phyloP scores from a whole-genome alignment of 2,113 vertebrate genomes.

The Turnix velox region DNA sequence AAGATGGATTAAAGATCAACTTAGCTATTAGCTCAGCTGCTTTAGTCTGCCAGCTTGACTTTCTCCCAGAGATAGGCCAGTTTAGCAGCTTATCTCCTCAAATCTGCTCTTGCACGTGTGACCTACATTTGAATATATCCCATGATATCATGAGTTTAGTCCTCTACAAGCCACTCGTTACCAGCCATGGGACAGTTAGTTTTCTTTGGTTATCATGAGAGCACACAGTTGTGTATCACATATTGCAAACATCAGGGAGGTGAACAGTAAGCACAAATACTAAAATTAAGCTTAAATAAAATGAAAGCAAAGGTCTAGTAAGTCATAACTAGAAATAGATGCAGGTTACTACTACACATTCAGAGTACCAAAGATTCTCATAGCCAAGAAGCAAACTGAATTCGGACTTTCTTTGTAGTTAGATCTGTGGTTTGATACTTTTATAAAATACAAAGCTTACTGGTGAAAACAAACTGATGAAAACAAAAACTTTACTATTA shows the following conservation, averaged over 20 bases:
- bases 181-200: not conserved
- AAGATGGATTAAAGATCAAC: conserved; percentile 13
- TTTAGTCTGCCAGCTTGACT: not conserved
- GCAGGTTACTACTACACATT: not conserved
- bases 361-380: not conserved
- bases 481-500: not conserved
- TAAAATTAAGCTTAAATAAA: not conserved
- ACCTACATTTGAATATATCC: not conserved
- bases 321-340: not conserved
- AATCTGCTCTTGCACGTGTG: not conserved
- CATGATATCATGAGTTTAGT: not conserved
- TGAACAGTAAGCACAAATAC: not conserved
- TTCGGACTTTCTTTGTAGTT: not conserved
- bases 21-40: not conserved
- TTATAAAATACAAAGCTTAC: not conserved
- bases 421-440: not conserved
- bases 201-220: not conserved
- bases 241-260: not conserved
- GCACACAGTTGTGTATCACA: not conserved
- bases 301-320: not conserved
- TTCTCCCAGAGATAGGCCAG: not conserved
- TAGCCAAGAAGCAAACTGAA: not conserved
- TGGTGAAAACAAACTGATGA: not conserved
- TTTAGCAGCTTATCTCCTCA: conserved; percentile 12
- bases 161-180: not conserved